Evolutionary conservation across 2,888 invertebrate genomes (phyloP).

Genomic region (Peribatodes rhomboidaria): DNA sequence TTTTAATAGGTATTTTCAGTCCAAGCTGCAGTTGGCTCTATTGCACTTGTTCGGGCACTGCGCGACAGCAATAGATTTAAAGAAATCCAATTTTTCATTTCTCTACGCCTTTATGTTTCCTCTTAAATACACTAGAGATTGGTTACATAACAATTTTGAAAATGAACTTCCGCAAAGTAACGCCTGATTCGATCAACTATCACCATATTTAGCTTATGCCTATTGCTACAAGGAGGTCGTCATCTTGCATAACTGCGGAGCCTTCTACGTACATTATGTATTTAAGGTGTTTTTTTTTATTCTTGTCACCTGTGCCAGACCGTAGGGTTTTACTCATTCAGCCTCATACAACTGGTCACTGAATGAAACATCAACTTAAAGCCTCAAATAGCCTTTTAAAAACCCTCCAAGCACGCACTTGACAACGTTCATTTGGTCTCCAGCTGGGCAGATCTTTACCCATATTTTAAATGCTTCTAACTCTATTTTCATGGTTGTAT

Average conservation of each 20-base stretch:
- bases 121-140: no score
- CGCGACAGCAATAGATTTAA: no score
- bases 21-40: no score
- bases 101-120: no score
- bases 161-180: no score
- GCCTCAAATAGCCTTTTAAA: conserved; percentile 72
- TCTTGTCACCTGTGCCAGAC: conserved; percentile 59
- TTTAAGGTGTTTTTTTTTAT: background rate
- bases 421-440: conserved; percentile 55
- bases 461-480: conserved; percentile 3
- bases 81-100: no score
- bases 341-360: conserved; percentile 77
- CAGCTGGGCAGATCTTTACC: conserved; percentile 19
- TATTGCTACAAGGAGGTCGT: background rate
- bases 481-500: background rate
- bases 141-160: no score
- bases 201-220: no score
- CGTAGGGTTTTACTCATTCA: conserved; percentile 76
- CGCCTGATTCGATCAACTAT: no score
- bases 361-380: conserved; percentile 79
- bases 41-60: no score
- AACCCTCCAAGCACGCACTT: conserved; percentile 62
- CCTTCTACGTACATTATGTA: background rate
- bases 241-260: background rate
- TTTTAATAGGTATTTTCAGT: no score